A percentile compares a stretch with the other conserved stretches of the same genome.
phyloP scores from a whole-genome alignment of 2,888 invertebrate genomes.

The Dione juno region DNA sequence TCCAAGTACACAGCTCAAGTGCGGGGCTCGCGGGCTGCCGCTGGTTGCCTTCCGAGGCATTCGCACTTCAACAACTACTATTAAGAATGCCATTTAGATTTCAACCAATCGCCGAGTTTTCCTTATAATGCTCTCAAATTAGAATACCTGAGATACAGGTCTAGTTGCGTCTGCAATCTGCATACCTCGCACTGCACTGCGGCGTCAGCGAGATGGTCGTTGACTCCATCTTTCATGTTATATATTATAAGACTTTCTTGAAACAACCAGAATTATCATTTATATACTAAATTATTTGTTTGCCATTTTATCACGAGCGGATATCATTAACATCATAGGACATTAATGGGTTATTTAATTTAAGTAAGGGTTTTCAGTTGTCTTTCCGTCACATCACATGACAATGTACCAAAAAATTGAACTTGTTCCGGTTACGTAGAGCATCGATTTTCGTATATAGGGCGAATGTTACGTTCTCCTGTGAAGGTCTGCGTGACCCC shows the following conservation, averaged over 20 bases:
- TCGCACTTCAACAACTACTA: constrained; percentile 23
- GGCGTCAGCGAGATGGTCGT: constrained; percentile 13
- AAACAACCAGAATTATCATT: not conserved
- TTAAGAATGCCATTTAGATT: constrained; percentile 29
- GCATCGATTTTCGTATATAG: constrained; percentile 76
- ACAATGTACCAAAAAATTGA: constrained; percentile 51
- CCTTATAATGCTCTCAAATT: constrained; percentile 34
- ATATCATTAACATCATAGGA: not conserved
- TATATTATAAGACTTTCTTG: not conserved
- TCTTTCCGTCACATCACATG: constrained; percentile 13
- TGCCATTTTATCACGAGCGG: not conserved
- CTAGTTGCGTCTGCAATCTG: constrained; percentile 23
- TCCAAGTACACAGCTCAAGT: no score
- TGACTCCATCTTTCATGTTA: not conserved
- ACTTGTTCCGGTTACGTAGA: constrained; percentile 67
- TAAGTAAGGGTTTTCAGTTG: not conserved
- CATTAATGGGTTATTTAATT: not conserved
- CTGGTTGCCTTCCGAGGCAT: not conserved
- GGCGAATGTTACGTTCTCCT: constrained; percentile 63
- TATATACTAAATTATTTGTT: not conserved
- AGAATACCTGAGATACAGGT: constrained; percentile 38
- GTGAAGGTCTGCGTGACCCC: constrained; percentile 72
- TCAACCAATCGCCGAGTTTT: constrained; percentile 29
- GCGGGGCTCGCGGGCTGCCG: not conserved
- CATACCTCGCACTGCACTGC: constrained; percentile 16